Base-by-base conservation (phyloP, 2,888 invertebrate species). In the Papilio protenor region DNA sequence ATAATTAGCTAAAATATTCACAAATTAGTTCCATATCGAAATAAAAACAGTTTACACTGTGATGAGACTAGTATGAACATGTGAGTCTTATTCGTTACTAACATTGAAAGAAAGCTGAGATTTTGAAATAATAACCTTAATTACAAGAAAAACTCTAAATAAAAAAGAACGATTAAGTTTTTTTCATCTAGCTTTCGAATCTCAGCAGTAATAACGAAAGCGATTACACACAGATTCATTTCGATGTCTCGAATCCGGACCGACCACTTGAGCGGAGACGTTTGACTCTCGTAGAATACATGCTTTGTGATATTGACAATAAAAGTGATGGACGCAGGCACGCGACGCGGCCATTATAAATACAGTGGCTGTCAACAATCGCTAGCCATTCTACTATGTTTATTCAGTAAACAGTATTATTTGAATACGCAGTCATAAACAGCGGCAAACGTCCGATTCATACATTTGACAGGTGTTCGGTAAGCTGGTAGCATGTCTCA, bases 241-340 rank as follows among this genome's bases (percentile, higher is more conserved):
- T 59, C 16, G 18, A 40, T 72, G 49, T 71, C 21, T 10, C 12
- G 66, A 66, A 18, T 75, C 55, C 27, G 8, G 47, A 61, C 23
- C 23, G 49, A 18, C 66, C 52, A 72, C 73, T 73, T 23, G 14
- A 73, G 27, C 21, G 27, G 12, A 4, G 52, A 72, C 52, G 27
- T 33, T 40, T 55, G 47, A 77, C 21, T 21, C 55, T 72, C 49
- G 64, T 59, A 59, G 66, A 47, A 69, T 69, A 45, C 64, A 73
- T 57, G 72, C 72, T 72, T 55, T 52, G 69, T 69, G 69, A 69
- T 73, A 73, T 59, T 70, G 59, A 74, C 59, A 70, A 77, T 27
- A 77, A 77, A 77, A 70, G 52, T 74, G 59, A 74, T 69, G 70
- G 52, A 70, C 59, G 21, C 77, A 52, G 40, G 73, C 77, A 77